Conservation (phyloP, 2,113 vertebrate genomes). For the Catagonus wagneri region DNA sequence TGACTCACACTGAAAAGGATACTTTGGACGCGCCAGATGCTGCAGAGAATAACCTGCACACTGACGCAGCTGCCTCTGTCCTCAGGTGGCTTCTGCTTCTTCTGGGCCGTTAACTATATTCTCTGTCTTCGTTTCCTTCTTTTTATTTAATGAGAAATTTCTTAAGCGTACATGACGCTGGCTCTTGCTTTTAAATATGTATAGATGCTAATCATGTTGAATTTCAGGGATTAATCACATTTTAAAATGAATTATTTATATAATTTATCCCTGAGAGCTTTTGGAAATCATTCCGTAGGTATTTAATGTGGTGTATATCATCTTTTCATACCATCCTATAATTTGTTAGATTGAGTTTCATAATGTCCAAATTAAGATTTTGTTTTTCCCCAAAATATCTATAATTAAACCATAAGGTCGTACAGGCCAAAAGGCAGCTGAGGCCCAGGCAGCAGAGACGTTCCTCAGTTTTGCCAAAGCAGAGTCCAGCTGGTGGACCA, state of each 20-base stretch:
- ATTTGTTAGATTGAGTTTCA: constrained; percentile 9
- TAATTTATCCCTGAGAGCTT: neutral
- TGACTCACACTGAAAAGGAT: neutral
- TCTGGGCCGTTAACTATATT: neutral
- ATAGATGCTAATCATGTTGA: neutral
- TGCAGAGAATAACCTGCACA: neutral
- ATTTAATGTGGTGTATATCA: neutral
- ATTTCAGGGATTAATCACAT: neutral
- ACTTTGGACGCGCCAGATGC: neutral
- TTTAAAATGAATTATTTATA: neutral
- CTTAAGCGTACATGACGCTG: neutral
- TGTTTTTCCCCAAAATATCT: neutral
- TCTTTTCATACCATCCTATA: neutral
- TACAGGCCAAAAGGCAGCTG: neutral
- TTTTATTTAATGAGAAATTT: neutral
- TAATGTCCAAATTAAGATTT: neutral
- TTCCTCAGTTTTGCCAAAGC: fast-evolving
- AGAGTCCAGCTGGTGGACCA: fast-evolving
- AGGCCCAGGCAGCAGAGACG: neutral
- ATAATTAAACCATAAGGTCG: neutral
- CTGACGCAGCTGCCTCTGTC: neutral
- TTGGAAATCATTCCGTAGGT: neutral
- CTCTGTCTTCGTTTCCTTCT: neutral
- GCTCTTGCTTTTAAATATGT: neutral
- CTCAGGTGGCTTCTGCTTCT: neutral